These are phyloP conservation scores for Coccyzus lansbergi DNA, from an alignment of 2,797 vertebrate genomes.

Conservation along the genomic window DNA sequence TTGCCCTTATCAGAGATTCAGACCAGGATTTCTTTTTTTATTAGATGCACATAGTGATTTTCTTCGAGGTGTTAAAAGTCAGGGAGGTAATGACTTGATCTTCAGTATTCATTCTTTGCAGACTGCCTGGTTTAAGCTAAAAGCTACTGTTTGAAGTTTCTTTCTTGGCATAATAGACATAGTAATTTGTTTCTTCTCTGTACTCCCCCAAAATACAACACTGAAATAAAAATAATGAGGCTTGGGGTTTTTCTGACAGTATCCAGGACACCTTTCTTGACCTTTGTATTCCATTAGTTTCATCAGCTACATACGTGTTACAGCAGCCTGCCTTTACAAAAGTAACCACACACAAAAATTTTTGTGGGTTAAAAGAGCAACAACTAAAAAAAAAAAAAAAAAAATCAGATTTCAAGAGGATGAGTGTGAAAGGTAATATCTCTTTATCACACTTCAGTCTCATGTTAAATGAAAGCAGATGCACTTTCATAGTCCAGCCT, in stretches of 20 bases:
- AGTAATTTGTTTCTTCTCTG: neutral
- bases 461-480: conserved; percentile 47
- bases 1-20: neutral
- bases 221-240: neutral
- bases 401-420: conserved; percentile 43
- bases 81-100: neutral
- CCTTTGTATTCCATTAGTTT: neutral
- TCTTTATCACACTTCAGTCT: conserved; percentile 5
- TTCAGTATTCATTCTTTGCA: neutral
- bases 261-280: neutral
- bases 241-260: neutral
- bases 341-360: neutral
- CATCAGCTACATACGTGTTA: neutral
- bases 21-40: fast-evolving
- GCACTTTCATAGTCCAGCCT: neutral
- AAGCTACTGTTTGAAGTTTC: neutral
- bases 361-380: neutral
- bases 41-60: neutral
- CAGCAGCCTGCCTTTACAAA: neutral
- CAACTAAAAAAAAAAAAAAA: neutral
- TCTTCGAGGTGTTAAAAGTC: neutral
- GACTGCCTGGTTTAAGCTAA: neutral
- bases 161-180: neutral
- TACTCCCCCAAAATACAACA: neutral
- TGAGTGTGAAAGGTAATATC: neutral